Base-by-base conservation (phyloP, 92 coral and sea anemone species). In the Phymanthus crucifer region DNA sequence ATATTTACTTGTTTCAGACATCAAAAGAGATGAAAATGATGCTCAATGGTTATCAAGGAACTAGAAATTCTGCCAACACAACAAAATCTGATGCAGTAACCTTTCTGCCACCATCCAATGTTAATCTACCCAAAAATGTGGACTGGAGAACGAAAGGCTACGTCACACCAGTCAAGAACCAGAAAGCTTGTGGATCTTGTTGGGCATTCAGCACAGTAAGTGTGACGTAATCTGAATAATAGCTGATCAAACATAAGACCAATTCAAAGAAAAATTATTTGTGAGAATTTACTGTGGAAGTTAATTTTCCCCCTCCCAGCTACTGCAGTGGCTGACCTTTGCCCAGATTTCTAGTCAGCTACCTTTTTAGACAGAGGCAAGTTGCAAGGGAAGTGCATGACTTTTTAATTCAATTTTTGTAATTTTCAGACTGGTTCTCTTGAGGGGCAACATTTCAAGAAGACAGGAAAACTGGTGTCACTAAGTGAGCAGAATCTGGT, bases 131-230 rank as follows among this genome's bases (percentile, higher is more conserved):
- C 38, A 69, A 71, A 26, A 11, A 76, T 10, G 97, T 92, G 29
- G 97, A 92, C 70, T 92, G 97, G 97, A 87, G 97, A 79, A 81
- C 37, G 18, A 68, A 90, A 58, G 97, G 97, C 23, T 92, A 90
- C 57, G 97, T 92, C 16, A 92, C 97, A n/a, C 85, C 87, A 23
- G 91, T 92, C 40, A 92, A 92, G 72, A 89, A 92, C 74, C 94
- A 92, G 83, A 84, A 48, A 21, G 87, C 80, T 50, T 93, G 97
- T 83, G 97, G 97, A 21, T 93, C 97, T 13, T 93, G 97, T 73
- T 93, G 97, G 97, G 97, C 97, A 31, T 93, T 93, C 73, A 93
- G 97, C 66, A 70, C 97, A 3, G 96, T 91, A 75, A 91, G 96
- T 40, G 35, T 19, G 64, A 54, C n/a, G 24, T 54, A 54, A 54